Evolutionary conservation across 2,113 vertebrate genomes (phyloP), one percentile per base, ranked within the genome.

Genomic region (Xenus cinereus): DNA sequence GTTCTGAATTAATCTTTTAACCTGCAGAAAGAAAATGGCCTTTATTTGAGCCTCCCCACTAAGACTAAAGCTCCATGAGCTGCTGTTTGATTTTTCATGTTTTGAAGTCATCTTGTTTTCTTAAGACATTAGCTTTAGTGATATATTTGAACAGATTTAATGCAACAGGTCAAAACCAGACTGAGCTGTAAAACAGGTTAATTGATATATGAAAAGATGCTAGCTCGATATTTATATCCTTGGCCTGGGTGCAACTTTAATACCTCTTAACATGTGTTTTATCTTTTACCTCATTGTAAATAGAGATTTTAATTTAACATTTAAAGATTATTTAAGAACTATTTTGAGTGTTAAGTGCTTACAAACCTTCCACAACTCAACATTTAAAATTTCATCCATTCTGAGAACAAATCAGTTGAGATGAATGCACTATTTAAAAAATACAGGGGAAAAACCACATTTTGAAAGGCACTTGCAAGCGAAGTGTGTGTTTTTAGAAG

Each of bases 1-100:
- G 30, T 73, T n/a, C 35, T 53, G 10, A 53, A 43, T 37, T 57
- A 15, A 50, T 54, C 11, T 76, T 88, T 37, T 24, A 37, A 69
- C 7, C 8, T 33, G 15, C 35, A 24, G n/a, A 8, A 39, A 51
- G 33, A 69, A 28, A 90, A 63, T 9, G 3, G 26, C 48, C 13
- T 76, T 86, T 10, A 37, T 83, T 79, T 83, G 33, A 92, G 13
- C 14, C 26, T 60, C 30, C 8, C 2, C 14, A 14, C 11, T 51
- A 37, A 51, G 19, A 56, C 81, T 30, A 64, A 48, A 57, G 0
- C 0, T 1, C 4, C 28, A 59, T 28, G 18, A 77, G 14, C 21
- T 90, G 48, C 39, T 80, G 32, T 30, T 59, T 69, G 27, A 56
- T 69, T 91, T 82, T 86, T 86, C 54, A 30, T 86, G 21, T 54